Conservation (phyloP, 2,113 vertebrate species). For the Daboia siamensis region DNA sequence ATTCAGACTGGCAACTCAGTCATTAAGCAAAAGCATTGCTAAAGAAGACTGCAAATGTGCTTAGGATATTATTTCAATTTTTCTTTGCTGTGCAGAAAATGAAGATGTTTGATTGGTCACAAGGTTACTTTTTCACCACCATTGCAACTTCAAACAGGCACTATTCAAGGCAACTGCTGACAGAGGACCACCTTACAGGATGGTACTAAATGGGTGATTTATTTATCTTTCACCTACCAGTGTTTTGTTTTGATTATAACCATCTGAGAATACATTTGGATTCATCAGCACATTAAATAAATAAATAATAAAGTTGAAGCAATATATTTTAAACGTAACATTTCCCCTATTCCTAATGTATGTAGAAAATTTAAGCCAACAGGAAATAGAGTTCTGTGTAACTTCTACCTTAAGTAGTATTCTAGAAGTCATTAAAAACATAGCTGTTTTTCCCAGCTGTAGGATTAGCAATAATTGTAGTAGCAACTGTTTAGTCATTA, state of each 20-base stretch:
- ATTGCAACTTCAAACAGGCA: neutral
- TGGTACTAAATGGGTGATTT: neutral
- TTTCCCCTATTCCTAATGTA: constrained; percentile 65
- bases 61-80: neutral
- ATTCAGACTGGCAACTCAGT: neutral
- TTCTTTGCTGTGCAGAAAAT: neutral
- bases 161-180: neutral
- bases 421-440: neutral
- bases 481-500: neutral
- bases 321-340: constrained; percentile 65
- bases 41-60: neutral
- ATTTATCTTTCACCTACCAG: neutral
- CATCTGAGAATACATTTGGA: constrained; percentile 52
- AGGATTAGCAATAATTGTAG: neutral
- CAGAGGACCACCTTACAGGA: neutral
- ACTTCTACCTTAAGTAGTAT: neutral
- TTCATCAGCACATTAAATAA: constrained; percentile 56
- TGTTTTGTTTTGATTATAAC: constrained; percentile 8
- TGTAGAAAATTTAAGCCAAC: constrained; percentile 66
- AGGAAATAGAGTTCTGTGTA: constrained; percentile 5
- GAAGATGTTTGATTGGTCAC: neutral
- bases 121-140: neutral
- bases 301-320: constrained; percentile 66
- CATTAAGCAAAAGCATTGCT: neutral
- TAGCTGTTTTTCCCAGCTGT: neutral